Evolutionary conservation across 2,888 invertebrate species (phyloP).

Genomic region (Pheosia tremula): DNA sequence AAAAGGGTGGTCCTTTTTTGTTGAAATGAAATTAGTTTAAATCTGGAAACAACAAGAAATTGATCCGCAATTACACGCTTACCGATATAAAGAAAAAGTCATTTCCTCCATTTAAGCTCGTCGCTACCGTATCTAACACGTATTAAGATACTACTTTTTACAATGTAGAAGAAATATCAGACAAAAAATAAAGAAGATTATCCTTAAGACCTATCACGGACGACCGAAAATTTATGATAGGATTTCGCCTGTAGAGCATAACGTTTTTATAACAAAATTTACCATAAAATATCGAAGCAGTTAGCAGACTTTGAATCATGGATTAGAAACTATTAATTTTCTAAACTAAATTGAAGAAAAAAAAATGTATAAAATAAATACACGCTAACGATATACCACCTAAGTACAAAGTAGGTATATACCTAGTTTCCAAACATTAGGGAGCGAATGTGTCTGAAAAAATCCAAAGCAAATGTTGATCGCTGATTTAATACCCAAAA

Average conservation of each 20-base stretch:
- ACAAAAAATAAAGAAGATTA: neutral
- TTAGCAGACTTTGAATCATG: no score
- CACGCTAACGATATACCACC: no score
- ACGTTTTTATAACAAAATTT: neutral
- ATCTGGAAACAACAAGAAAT: conserved; percentile 61
- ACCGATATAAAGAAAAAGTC: conserved; percentile 59
- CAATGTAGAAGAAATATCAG: neutral
- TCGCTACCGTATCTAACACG: conserved; percentile 46
- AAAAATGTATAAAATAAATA: no score
- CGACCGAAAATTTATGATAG: neutral
- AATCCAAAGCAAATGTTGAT: neutral
- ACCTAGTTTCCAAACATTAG: no score
- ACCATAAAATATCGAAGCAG: no score
- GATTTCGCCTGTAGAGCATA: neutral
- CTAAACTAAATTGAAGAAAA: no score
- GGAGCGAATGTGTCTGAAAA: neutral
- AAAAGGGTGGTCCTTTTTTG: conserved; percentile 51
- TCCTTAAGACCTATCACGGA: neutral
- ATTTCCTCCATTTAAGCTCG: conserved; percentile 64
- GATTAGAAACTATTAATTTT: no score
- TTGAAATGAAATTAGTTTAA: conserved; percentile 30
- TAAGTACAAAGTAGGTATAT: no score
- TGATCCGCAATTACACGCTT: conserved; percentile 67
- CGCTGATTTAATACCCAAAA: neutral
- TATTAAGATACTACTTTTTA: conserved; percentile 30